phyloP scores from a whole-genome alignment of 2,888 invertebrate genomes.

The Hipparchia semele region DNA sequence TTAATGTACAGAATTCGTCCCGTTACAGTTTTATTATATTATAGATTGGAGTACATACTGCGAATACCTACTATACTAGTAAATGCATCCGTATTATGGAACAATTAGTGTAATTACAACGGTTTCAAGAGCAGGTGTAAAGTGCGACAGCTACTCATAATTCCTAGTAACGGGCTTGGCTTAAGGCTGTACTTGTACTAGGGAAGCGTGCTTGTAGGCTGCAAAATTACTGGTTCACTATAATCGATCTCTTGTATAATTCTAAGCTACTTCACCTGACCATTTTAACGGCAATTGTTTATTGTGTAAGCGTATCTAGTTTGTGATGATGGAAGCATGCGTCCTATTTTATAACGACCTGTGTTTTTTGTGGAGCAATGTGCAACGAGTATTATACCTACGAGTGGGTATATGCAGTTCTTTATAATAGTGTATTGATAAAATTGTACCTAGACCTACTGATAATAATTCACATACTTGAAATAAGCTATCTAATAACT shows the following conservation, averaged over 20 bases:
- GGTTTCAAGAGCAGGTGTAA: conserved; percentile 77
- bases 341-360: conserved; percentile 33
- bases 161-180: conserved; percentile 76
- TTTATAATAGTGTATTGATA: not conserved
- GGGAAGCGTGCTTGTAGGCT: conserved; percentile 74
- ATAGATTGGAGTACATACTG: conserved; percentile 31
- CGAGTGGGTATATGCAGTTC: not conserved
- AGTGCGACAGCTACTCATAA: conserved; percentile 68
- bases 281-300: conserved; percentile 59
- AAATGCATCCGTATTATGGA: conserved; percentile 44
- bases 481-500: too few relatives aligned
- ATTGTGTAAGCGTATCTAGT: conserved; percentile 44
- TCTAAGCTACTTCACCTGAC: conserved; percentile 69
- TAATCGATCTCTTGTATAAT: conserved; percentile 69
- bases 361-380: conserved; percentile 36
- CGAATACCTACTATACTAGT: conserved; percentile 35
- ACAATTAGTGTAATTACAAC: conserved; percentile 79
- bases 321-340: conserved; percentile 39
- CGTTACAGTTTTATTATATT: too few relatives aligned
- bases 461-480: too few relatives aligned
- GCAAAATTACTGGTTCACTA: conserved; percentile 70
- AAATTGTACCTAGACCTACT: not conserved
- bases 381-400: conserved; percentile 24
- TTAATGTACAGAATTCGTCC: too few relatives aligned
- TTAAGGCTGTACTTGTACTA: conserved; percentile 72